These are phyloP conservation scores for Epinotia bilunana DNA, from an alignment of 2,888 invertebrate species.

Conservation along the genomic window DNA sequence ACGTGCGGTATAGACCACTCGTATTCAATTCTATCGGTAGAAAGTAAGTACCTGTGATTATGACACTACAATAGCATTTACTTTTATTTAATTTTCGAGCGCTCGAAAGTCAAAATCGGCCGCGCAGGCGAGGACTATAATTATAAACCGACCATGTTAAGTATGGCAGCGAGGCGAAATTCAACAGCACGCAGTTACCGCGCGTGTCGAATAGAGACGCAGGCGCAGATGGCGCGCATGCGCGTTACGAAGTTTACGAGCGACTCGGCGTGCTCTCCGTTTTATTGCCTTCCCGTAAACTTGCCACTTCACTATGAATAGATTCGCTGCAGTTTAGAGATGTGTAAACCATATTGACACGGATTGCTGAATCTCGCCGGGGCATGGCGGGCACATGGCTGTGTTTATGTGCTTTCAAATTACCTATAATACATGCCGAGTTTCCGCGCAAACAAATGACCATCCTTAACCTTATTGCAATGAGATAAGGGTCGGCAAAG, in stretches of 20 bases:
- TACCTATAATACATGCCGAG: not conserved
- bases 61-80: no score
- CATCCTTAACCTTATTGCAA: no score
- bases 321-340: conserved; percentile 2
- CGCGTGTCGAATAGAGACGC: not conserved
- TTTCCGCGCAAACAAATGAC: no score
- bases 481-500: no score
- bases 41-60: no score
- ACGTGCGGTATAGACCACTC: no score
- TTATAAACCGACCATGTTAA: no score
- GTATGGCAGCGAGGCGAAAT: not conserved
- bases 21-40: no score
- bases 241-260: conserved; percentile 5
- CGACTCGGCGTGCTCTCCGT: conserved; percentile 21
- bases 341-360: conserved; percentile 12
- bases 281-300: conserved; percentile 22
- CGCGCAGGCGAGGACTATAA: no score
- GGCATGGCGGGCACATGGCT: not conserved
- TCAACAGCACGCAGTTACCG: not conserved
- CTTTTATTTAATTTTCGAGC: no score
- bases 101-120: no score
- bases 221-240: not conserved
- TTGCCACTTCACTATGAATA: conserved; percentile 20
- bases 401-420: conserved; percentile 13
- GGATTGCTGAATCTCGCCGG: conserved; percentile 1